Base-by-base conservation (phyloP, 53 echinoderm and acorn worm species). In the Antedon mediterranea region DNA sequence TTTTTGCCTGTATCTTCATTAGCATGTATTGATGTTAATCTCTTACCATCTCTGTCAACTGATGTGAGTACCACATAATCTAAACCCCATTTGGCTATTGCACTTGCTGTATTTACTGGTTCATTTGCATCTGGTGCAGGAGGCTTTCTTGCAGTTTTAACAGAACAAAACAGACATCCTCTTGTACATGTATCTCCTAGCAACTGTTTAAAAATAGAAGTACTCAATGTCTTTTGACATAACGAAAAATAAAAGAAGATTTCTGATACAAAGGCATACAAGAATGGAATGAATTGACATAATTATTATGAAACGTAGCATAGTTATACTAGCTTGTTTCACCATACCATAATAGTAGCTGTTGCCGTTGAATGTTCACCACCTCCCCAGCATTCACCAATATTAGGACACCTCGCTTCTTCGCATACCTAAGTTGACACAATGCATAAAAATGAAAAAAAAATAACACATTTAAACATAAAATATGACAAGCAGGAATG, bases 11-110 rank as follows among this genome's bases (percentile, higher is more conserved):
- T n/a, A n/a, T n/a, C n/a, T n/a, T n/a, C n/a, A n/a, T n/a, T n/a
- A n/a, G n/a, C n/a, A n/a, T n/a, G n/a, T n/a, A n/a, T n/a, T n/a
- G n/a, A n/a, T n/a, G n/a, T n/a, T n/a, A n/a, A n/a, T n/a, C n/a
- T n/a, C n/a, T 74, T 87, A 95, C 95, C 95, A 86, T 95, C 95
- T 89, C 95, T 89, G 72, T 95, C 95, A n/a, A 95, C 95, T 20
- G 95, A 95, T 43, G 95, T 95, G 6, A 95, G 89, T 6, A 95
- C 95, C 28, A 95, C 89, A 82, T 95, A 95, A 78, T 95, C 91
- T 32, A 95, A 84, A 33, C 95, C 95, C 95, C 95, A 95, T 6
- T 83, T 81, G 31, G 89, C 88, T 6, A 95, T 95, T 76, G 95
- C 95, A 71, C 75, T 87, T 57, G 89, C 95, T 43, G 95, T 95